phyloP scores from a whole-genome alignment of 92 coral and sea anemone species.

The Palythoa heliodiscus region DNA sequence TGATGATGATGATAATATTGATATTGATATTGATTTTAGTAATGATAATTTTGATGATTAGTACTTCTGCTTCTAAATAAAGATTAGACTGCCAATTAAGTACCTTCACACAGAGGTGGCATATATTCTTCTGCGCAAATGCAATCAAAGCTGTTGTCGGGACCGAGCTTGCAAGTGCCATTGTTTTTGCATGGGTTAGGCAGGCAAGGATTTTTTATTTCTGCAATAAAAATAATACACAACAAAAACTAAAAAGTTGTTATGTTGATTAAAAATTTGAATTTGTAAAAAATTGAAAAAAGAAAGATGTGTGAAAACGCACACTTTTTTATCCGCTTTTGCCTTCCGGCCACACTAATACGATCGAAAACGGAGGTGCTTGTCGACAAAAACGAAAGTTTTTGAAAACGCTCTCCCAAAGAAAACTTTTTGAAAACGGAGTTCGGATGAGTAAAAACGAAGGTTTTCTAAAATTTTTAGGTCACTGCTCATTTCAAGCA shows the following conservation, averaged over 20 bases:
- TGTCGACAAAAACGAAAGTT: no score
- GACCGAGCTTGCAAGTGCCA: constrained; percentile 80
- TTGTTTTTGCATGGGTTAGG: constrained; percentile 91
- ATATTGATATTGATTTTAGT: no score
- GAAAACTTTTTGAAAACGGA: no score
- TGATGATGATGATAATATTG: no score
- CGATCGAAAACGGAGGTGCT: no score
- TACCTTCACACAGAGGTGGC: constrained; percentile 88
- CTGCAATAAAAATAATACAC: constrained; percentile 22
- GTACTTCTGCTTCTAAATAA: not conserved
- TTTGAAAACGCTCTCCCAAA: no score
- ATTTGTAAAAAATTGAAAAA: not conserved
- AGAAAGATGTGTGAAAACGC: no score
- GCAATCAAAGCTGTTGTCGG: constrained; percentile 90
- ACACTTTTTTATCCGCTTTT: no score
- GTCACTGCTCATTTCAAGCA: no score
- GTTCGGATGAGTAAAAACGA: no score
- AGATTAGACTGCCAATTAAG: not conserved
- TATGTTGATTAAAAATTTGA: not conserved
- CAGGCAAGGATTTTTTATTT: constrained; percentile 65
- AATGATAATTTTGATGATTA: not conserved
- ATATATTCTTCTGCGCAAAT: constrained; percentile 75
- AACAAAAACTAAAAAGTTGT: not conserved
- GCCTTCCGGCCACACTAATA: no score
- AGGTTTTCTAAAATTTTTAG: no score